These are phyloP conservation scores for Rhinatrema bivittatum DNA, from an alignment of 2,797 vertebrate genomes.

Conservation along the genomic window DNA sequence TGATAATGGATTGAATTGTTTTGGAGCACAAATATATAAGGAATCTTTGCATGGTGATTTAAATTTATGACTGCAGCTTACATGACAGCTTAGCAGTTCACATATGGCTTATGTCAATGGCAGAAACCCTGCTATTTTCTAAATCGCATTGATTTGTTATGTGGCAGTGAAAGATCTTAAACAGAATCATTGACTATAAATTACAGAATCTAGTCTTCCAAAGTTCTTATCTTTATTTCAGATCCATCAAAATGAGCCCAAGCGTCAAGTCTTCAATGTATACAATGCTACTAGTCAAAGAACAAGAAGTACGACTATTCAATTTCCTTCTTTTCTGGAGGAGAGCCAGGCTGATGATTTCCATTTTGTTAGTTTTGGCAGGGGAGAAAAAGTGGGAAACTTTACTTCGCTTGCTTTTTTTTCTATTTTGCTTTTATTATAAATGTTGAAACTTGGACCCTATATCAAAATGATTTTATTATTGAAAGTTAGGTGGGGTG, in stretches of 20 bases:
- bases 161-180: constrained; percentile 66
- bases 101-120: constrained; percentile 66
- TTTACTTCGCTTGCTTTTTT: constrained; percentile 64
- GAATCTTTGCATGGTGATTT: constrained; percentile 45
- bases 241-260: constrained; percentile 53
- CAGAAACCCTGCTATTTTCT: constrained; percentile 60
- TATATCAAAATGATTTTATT: constrained; percentile 72
- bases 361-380: constrained; percentile 73
- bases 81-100: constrained; percentile 59
- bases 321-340: constrained; percentile 64
- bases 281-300: constrained; percentile 71
- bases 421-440: constrained; percentile 78
- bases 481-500: constrained; percentile 63
- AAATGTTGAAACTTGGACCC: constrained; percentile 69
- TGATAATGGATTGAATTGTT: constrained; percentile 48
- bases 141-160: constrained; percentile 66
- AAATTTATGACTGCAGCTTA: constrained; percentile 56
- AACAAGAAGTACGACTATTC: constrained; percentile 59
- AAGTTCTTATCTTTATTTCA: constrained; percentile 60
- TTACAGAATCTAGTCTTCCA: constrained; percentile 54
- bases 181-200: constrained; percentile 64
- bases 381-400: constrained; percentile 54
- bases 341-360: constrained; percentile 64
- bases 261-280: constrained; percentile 55
- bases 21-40: constrained; percentile 29